phyloP scores from a whole-genome alignment of 1,140 invertebrate species.

The Drosophila biarmipes region DNA sequence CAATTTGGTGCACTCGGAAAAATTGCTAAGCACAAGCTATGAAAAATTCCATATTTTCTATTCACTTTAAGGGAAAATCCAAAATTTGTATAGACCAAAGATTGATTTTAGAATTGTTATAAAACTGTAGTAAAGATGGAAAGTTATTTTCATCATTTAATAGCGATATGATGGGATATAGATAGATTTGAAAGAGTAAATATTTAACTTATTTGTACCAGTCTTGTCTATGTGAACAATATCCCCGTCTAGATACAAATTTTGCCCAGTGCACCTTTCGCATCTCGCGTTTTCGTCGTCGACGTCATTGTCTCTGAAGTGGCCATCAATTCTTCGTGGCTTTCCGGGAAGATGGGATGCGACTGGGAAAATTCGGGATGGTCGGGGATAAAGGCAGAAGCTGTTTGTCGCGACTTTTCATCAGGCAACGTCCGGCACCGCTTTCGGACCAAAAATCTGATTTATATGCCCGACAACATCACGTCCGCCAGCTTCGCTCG shows the following conservation, averaged over 20 bases:
- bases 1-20: constrained; percentile 55
- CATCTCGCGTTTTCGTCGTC: constrained; percentile 21
- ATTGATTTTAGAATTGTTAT: too few relatives aligned
- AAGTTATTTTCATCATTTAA: too few relatives aligned
- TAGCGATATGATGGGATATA: too few relatives aligned
- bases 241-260: neutral
- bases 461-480: constrained; percentile 78
- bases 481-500: constrained; percentile 44
- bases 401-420: constrained; percentile 79
- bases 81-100: too few relatives aligned
- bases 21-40: too few relatives aligned
- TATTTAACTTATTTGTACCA: too few relatives aligned
- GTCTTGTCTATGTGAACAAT: too few relatives aligned
- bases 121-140: too few relatives aligned
- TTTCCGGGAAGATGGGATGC: constrained; percentile 29
- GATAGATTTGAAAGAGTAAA: too few relatives aligned
- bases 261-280: constrained; percentile 6
- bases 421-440: constrained; percentile 52
- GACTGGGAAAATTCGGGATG: constrained; percentile 2
- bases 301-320: constrained; percentile 74
- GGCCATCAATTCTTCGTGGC: constrained; percentile 77
- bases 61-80: too few relatives aligned
- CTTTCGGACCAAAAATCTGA: constrained; percentile 68
- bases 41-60: too few relatives aligned
- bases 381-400: constrained; percentile 45